These are phyloP conservation scores for Microcebus griseorufus DNA, from an alignment of 2,113 vertebrate genomes.

Conservation along the genomic window DNA sequence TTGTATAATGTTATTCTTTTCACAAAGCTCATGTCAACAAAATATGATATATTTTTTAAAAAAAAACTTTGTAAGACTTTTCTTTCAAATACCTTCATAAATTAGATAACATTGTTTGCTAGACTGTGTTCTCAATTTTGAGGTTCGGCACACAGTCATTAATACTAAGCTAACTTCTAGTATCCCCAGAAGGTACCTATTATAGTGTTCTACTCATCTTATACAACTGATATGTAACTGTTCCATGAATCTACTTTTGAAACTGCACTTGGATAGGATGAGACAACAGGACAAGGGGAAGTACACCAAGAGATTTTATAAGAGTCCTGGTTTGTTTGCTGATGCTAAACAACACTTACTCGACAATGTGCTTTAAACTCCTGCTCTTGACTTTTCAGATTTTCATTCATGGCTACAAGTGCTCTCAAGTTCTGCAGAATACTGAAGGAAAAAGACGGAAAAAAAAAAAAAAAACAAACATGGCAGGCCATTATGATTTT, in stretches of 20 bases:
- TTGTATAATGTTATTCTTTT: neutral
- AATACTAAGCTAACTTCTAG: neutral
- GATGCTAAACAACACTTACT: conserved; percentile 84
- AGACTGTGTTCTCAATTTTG: neutral
- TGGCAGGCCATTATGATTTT: neutral
- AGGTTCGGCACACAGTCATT: neutral
- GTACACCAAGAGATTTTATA: neutral
- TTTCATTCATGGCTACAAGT: conserved; percentile 96
- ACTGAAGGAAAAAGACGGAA: conserved; percentile 81
- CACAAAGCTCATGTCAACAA: neutral
- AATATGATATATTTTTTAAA: neutral
- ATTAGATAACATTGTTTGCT: neutral
- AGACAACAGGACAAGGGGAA: neutral
- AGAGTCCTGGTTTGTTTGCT: neutral
- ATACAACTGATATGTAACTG: neutral
- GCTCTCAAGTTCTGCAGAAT: conserved; percentile 91
- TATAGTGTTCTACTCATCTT: neutral
- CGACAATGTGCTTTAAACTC: conserved; percentile 96
- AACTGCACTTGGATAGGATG: neutral
- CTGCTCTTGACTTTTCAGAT: conserved; percentile 95
- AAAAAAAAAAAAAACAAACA: neutral
- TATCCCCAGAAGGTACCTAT: neutral
- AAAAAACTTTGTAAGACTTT: neutral
- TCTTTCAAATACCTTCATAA: neutral
- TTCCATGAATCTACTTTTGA: neutral